Evolutionary conservation across 2,888 invertebrate genomes (phyloP), one percentile per base, ranked within the genome.

Genomic region (Hypsopygia costalis): DNA sequence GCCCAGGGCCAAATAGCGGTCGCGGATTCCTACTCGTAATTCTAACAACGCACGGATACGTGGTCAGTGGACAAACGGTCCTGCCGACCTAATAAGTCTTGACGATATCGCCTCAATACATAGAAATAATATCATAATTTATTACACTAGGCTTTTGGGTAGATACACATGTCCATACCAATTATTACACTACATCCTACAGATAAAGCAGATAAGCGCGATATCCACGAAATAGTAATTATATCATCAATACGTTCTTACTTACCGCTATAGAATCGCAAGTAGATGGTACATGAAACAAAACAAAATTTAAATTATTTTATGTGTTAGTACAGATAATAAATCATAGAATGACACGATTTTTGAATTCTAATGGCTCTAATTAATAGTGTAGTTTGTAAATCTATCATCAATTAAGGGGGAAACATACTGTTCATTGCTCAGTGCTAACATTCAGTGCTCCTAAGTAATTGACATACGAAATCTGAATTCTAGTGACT

Each of bases 21-120:
- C 79, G 77, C 85, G 58, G 82, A 88, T 87, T 83, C 88, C 87
- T 78, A 69, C 81, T 85, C 86, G 86, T 87, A 86, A 85, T 83
- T 81, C 80, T 74, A 79, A 79, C 78, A 63, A 75, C 72, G 68
- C 74, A 73, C 71, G 70, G 64, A 72, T 83, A 86, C 86, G 85
- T 86, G 87, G 62, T 56, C 69, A 58, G 66, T 61, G 59, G 65
- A 75, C 81, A 70, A 85, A 85, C 81, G 76, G 82, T 76, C 70
- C 73, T 60, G 61, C 47, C 70, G 87, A 82, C 87, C 87, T 71
- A 81, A 82, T 86, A 85, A 82, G 70, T 70, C 49, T 52, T 56
- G 62, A 62, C 65, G 67, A 75, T 77, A 75, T 69, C 59, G 69
- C 51, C 65, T 55, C 56, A 53, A 58, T 51, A 44, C 58, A 65